Evolutionary conservation across 1,140 invertebrate species (phyloP), one percentile per base, ranked within the genome.

Genomic region (Cydia pomonella): DNA sequence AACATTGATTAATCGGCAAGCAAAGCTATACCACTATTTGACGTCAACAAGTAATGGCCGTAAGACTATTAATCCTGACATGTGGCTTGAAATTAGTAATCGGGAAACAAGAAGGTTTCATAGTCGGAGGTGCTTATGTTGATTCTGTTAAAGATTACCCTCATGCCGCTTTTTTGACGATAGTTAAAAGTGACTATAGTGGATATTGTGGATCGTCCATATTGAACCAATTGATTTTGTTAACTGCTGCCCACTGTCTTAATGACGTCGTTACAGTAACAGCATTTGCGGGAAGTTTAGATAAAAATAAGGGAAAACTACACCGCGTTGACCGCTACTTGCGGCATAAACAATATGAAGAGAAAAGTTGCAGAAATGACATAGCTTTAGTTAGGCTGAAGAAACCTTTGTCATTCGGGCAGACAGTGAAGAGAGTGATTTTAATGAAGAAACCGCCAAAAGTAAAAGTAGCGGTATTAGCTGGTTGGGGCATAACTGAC

Each of bases 401-500:
- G 16, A 73, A 41, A 7, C 10, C 72, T 1, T 38, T 84, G 3
- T 21, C 21, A 27, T 66, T 84, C 3, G 73, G 62, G 0, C 23
- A 9, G 1, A 73, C 63, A 0, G 75, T 82, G 23, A 74, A 78
- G 25, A 72, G 81, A n/a, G 73, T 84, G 2, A 76, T 77, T 5
- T 10, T 84, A 13, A 33, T 79, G 73, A 38, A 16, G 18, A 23
- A 64, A 9, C 73, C 76, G 3, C 74, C 76, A 16, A 72, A 73
- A 10, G 71, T 64, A 3, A 76, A 53, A 27, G 59, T 33, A 29
- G 82, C 69, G 4, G 66, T 75, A 21, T 73, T 83, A 6, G 80
- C 82, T 74, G 82, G 82, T 6, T 83, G 82, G 82, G 82, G 82
- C 41, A 16, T 75, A 10, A n/a, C 73, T 13, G 75, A 82, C 41